A percentile compares a stretch with the other conserved stretches of the same genome.
Evolutionary conservation across 2,888 invertebrate species (phyloP).

Genomic region (Heliconius ismenius): DNA sequence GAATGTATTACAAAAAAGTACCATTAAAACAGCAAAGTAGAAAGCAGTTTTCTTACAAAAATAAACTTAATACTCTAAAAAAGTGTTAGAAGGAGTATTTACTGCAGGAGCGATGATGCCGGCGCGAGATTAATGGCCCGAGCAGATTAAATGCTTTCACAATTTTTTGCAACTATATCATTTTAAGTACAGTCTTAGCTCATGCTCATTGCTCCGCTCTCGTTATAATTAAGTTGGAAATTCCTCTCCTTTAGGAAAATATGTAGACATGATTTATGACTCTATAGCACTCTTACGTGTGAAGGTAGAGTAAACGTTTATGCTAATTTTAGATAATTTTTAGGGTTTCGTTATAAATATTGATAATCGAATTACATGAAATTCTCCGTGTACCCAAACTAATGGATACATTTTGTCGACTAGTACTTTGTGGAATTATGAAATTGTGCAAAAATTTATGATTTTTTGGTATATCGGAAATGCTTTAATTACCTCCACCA

Average conservation of each 20-base stretch:
- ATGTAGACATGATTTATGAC: conserved; percentile 18
- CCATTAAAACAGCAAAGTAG: background rate
- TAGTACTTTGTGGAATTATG: too few relatives aligned
- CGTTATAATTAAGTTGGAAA: conserved; percentile 34
- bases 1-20: background rate
- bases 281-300: background rate
- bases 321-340: background rate
- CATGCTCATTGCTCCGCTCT: conserved; percentile 30
- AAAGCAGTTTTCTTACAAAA: background rate
- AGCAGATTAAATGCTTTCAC: conserved; percentile 40
- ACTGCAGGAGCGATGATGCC: conserved; percentile 25
- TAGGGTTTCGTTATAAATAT: too few relatives aligned
- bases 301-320: background rate
- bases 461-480: too few relatives aligned
- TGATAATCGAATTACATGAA: too few relatives aligned
- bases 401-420: too few relatives aligned
- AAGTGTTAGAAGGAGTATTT: conserved; percentile 21
- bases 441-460: too few relatives aligned
- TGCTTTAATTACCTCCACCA: too few relatives aligned
- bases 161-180: conserved; percentile 45
- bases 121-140: conserved; percentile 40
- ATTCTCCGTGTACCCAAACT: too few relatives aligned
- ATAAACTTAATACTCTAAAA: conserved; percentile 17
- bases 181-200: conserved; percentile 39
- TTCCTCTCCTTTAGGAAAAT: conserved; percentile 14